Evolutionary conservation across 2,888 invertebrate genomes (phyloP).

Genomic region (Lacanobia oleracea): DNA sequence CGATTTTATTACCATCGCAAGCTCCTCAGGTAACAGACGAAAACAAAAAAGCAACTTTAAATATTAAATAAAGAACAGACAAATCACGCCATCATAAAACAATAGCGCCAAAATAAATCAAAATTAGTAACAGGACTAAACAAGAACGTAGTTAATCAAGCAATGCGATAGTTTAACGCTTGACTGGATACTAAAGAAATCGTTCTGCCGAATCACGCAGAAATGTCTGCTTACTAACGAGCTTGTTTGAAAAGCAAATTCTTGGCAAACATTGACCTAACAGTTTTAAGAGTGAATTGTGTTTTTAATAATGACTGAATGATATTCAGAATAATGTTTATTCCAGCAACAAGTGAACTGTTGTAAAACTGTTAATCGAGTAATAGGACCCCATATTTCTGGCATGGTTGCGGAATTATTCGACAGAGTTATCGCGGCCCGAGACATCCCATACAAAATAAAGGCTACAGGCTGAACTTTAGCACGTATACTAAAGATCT

Average conservation of each 20-base stretch:
- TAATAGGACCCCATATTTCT: background rate
- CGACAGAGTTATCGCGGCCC: too few species aligned
- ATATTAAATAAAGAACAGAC: background rate
- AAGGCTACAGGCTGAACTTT: background rate
- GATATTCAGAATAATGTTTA: background rate
- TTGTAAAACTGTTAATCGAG: too few species aligned
- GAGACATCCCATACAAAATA: too few species aligned
- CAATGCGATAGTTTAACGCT: constrained; percentile 31
- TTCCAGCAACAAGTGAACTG: too few species aligned
- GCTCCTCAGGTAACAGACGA: too few species aligned
- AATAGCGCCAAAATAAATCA: constrained; percentile 29
- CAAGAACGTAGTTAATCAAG: constrained; percentile 26
- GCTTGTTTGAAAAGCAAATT: constrained; percentile 21
- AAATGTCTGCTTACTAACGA: constrained; percentile 19
- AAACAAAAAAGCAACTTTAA: background rate
- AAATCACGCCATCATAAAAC: background rate
- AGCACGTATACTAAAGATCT: background rate
- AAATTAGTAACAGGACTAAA: constrained; percentile 26
- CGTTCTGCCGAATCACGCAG: constrained; percentile 30
- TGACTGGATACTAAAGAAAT: constrained; percentile 26
- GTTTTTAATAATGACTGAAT: background rate
- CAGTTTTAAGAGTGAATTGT: background rate
- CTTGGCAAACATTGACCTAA: background rate
- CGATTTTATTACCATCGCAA: too few species aligned
- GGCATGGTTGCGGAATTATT: too few species aligned